These are phyloP conservation scores for Gallinago media DNA, from an alignment of 2,113 vertebrate species.

Conservation along the genomic window DNA sequence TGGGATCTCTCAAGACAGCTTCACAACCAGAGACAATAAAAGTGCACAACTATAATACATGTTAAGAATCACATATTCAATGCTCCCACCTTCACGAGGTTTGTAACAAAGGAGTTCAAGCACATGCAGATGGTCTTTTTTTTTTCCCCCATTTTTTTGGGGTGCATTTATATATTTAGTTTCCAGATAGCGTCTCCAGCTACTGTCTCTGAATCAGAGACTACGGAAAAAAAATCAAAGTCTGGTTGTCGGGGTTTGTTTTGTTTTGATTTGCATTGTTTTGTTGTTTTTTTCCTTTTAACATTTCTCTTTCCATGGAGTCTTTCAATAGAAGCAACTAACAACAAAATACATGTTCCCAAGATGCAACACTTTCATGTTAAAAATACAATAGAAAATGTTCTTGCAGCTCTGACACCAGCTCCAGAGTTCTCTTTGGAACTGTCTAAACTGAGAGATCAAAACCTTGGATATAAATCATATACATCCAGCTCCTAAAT, in stretches of 20 bases:
- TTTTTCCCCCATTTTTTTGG: fast-evolving
- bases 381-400: not conserved
- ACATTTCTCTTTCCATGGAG: not conserved
- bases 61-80: not conserved
- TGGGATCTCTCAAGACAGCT: not conserved
- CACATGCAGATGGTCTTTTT: not conserved
- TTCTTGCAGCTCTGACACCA: not conserved
- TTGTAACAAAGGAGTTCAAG: not conserved
- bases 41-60: not conserved
- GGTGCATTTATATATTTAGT: not conserved
- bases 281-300: not conserved
- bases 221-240: not conserved
- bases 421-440: not conserved
- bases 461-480: not conserved
- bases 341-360: not conserved
- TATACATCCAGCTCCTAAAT: not conserved
- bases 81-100: not conserved
- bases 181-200: not conserved
- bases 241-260: not conserved
- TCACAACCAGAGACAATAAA: not conserved
- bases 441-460: not conserved
- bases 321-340: not conserved
- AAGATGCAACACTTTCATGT: not conserved
- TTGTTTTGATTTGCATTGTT: not conserved
- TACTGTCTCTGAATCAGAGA: not conserved